Percentiles rank a stretch among this genome's conserved stretches.
These are phyloP conservation scores for Bellardia pandia DNA, from an alignment of 2,888 invertebrate species.

Conservation along the genomic window DNA sequence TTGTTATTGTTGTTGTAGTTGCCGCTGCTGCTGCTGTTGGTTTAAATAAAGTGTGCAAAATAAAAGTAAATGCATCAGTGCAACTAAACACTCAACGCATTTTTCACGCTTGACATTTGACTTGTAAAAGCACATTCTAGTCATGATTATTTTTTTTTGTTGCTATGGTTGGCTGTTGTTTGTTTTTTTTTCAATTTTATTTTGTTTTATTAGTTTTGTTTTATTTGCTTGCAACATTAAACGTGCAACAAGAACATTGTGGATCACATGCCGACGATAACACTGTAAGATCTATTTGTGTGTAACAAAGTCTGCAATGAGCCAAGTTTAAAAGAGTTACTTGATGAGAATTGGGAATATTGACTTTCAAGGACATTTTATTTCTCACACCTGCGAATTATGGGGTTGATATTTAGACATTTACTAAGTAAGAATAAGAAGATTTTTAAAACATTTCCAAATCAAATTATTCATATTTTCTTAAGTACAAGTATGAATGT, in stretches of 20 bases:
- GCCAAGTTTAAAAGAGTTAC: slow-evolving; percentile 65
- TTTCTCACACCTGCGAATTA: no score
- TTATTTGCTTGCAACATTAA: slow-evolving; percentile 62
- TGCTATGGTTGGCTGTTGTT: not conserved
- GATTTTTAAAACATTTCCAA: no score
- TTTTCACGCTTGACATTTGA: slow-evolving; percentile 84
- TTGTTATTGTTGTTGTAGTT: slow-evolving; percentile 16
- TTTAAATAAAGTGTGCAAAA: slow-evolving; percentile 61
- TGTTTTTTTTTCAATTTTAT: slow-evolving; percentile 23
- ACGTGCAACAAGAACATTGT: slow-evolving; percentile 69
- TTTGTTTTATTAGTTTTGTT: slow-evolving; percentile 30
- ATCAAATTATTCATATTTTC: no score
- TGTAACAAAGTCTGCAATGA: slow-evolving; percentile 45
- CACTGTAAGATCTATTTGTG: slow-evolving; percentile 72
- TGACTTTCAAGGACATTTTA: no score
- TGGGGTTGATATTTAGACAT: no score
- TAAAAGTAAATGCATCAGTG: slow-evolving; percentile 65
- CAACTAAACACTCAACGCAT: slow-evolving; percentile 80
- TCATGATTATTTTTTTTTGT: slow-evolving; percentile 69
- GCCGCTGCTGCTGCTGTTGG: slow-evolving; percentile 32
- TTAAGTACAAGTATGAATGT: no score
- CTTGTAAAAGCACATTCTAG: slow-evolving; percentile 80
- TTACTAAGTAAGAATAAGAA: no score
- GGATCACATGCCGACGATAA: slow-evolving; percentile 78
- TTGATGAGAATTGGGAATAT: no score